phyloP scores from a whole-genome alignment of 2,113 vertebrate species.

The Malurus elegans region DNA sequence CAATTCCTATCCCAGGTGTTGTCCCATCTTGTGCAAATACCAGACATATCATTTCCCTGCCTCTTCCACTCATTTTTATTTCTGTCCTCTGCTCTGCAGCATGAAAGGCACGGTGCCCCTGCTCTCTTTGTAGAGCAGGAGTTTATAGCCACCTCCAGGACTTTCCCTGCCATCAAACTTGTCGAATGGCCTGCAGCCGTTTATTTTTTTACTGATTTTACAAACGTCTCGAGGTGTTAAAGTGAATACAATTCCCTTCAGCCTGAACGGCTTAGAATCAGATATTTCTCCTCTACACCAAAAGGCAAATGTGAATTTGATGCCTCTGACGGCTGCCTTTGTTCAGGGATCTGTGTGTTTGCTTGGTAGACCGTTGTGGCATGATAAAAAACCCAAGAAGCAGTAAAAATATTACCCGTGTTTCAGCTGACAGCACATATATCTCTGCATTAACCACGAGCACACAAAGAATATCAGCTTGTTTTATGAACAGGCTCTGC shows the following conservation, averaged over 20 bases:
- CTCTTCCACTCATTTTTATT: neutral
- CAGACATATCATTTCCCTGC: neutral
- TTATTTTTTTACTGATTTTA: neutral
- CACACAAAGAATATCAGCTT: neutral
- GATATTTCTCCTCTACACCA: neutral
- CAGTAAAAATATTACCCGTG: neutral
- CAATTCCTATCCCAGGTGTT: neutral
- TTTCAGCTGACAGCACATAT: constrained; percentile 12
- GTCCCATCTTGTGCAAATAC: neutral
- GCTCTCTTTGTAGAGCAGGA: neutral
- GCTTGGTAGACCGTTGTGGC: neutral
- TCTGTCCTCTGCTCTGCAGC: neutral
- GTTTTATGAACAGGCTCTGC: neutral
- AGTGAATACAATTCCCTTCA: constrained; percentile 5
- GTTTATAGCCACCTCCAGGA: neutral
- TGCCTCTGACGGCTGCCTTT: neutral
- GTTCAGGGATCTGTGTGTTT: neutral
- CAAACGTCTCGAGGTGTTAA: neutral
- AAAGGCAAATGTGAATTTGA: constrained; percentile 8
- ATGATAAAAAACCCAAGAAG: neutral
- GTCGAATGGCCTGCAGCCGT: neutral
- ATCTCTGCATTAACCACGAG: neutral
- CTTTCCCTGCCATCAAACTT: neutral
- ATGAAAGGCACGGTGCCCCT: neutral
- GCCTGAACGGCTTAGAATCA: neutral